Evolutionary conservation across 2,888 invertebrate species (phyloP), one percentile per base, ranked within the genome.

Genomic region (Brachypterus glaber): DNA sequence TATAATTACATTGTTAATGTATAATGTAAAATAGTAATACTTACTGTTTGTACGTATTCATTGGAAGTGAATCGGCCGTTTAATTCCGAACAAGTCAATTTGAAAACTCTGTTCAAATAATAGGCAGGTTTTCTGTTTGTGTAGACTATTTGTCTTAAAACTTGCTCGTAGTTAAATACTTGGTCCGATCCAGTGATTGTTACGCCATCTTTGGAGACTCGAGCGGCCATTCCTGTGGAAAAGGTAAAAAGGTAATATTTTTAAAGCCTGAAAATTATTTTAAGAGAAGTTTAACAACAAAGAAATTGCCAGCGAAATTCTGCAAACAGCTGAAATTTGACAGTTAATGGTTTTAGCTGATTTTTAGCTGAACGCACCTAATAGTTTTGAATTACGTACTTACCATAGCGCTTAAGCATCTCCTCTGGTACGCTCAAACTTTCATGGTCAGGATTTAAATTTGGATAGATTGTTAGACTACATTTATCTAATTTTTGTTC

Each of bases 101-200:
- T 91, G 72, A 97, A 97, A 15, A 90, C 91, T 46, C 95, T 79
- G 69, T 92, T 93, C 48, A 95, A 71, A 63, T 92, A 92, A 64
- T 93, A 92, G 7, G 93, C 93, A 2, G 96, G 95, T 61, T 95
- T 91, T 57, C 86, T 86, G 71, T 97, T 96, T 62, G 89, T 90
- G 70, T 97, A 98, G 51, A 85, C 82, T 45, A 93, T 81, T 56
- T 84, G 79, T 17, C 83, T 74, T 33, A 91, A 70, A 30, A 82
- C 78, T 69, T 81, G 75, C 59, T 84, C 79, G 55, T 86, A 86
- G 60, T 83, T 80, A 57, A 72, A 76, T n/a, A 82, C 80, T 53
- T 79, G 75, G 59, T 85, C 85, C 0, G 85, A 81, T 2, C 86
- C 86, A 33, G 79, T 77, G 16, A 88, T 75, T 2, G 81, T 78